Evolutionary conservation across 2,888 invertebrate genomes (phyloP), one percentile per base, ranked within the genome.

Genomic region (Coleophora flavipennella): DNA sequence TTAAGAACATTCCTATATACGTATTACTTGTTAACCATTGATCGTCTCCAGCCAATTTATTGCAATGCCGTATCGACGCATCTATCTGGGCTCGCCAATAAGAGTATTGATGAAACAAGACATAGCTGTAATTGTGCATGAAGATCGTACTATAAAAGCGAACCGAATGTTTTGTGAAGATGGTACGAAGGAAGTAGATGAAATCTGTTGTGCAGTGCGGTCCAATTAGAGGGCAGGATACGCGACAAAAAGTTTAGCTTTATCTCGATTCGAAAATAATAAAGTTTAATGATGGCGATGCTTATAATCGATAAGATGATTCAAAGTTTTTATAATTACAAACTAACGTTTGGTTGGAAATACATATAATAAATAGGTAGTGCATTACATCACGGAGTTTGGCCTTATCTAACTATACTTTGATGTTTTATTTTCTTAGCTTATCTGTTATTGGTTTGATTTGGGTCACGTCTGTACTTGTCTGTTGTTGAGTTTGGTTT

Each of bases 381-480:
- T 20, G 20, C 20, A 20, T 20, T 20, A 20, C 20, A 6, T 20
- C 20, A 20, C 6, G 6, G 3, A 4, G 20, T 20, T 4, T 20
- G 20, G 20, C 3, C 20, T 20, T 20, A 20, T 20, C 20, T 69
- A 73, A 69, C 68, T 60, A 36, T 50, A 62, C 44, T 75, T 74
- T 73, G 76, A 79, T 63, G 73, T 77, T 77, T 73, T 74, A 77
- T 78, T 79, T 75, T 75, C 77, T 70, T 67, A 54, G 62, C 67
- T 72, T 74, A 75, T 76, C 71, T 66, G 44, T 48, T 45, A 50
- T 48, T 51, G 50, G 53, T 47, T 47, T 42, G 49, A 53, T 60
- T 59, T 59, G 53, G 61, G 59, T 55, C 62, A 58, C 57, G 57
- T 60, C 53, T 55, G 41, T 52, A 55, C 56, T 46, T 46, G 52